Evolutionary conservation across 2,113 vertebrate species (phyloP).

Genomic region (Carassius auratus): DNA sequence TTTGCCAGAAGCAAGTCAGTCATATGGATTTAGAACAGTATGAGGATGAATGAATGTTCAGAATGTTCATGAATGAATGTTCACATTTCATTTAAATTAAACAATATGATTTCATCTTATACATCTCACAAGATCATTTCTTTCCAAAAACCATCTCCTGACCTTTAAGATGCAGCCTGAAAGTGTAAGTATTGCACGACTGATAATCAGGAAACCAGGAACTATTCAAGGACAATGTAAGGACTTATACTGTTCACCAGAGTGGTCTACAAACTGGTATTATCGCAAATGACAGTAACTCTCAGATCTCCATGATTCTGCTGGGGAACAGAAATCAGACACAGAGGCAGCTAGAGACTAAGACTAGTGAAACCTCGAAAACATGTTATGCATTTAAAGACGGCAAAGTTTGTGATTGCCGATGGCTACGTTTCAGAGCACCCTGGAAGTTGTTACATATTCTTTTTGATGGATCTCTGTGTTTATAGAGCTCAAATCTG

Average conservation of each 20-base stretch:
- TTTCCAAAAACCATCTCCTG: not conserved
- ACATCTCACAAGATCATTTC: not conserved
- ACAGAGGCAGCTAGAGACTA: not conserved
- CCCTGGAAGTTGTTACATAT: slow-evolving; percentile 33
- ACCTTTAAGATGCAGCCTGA: not conserved
- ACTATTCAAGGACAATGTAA: slow-evolving; percentile 17
- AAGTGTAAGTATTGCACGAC: not conserved
- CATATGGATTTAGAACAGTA: not conserved
- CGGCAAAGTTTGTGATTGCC: slow-evolving; percentile 18
- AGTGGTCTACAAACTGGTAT: slow-evolving; percentile 23
- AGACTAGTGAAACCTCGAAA: not conserved
- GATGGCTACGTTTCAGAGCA: slow-evolving; percentile 21
- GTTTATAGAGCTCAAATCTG: slow-evolving; percentile 37
- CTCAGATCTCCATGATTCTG: not conserved
- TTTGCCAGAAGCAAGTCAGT: not conserved
- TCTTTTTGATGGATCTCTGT: slow-evolving; percentile 45
- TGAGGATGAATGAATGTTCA: not conserved
- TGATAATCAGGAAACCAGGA: slow-evolving; percentile 28
- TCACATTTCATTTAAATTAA: not conserved
- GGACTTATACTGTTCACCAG: not conserved
- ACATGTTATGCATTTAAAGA: slow-evolving; percentile 7
- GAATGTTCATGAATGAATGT: not conserved
- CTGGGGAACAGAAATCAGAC: not conserved
- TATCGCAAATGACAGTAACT: slow-evolving; percentile 10
- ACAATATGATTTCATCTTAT: slow-evolving; percentile 1